Conservation (phyloP, 2,888 invertebrate species). For the Sminthurides aquaticus region DNA sequence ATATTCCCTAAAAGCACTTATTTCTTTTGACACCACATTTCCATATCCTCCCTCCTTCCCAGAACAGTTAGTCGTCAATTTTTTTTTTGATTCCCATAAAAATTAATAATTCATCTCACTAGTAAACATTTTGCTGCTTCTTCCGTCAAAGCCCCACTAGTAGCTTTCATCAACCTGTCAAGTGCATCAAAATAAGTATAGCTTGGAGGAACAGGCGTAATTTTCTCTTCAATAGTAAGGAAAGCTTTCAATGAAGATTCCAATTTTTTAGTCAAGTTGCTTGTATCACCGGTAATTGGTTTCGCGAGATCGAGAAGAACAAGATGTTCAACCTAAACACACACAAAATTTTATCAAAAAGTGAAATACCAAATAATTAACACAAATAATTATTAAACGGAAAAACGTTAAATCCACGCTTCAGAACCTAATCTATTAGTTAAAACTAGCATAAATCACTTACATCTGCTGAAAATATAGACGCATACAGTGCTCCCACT, state of each 20-base stretch:
- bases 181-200: slow-evolving; percentile 52
- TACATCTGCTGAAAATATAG: slow-evolving; percentile 32
- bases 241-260: slow-evolving; percentile 47
- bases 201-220: slow-evolving; percentile 43
- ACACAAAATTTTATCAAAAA: no score
- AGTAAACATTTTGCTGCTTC: slow-evolving; percentile 33
- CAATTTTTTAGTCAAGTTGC: slow-evolving; percentile 45
- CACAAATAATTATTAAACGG: not conserved
- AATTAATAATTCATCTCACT: no score
- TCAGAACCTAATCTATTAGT: no score
- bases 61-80: no score
- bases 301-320: slow-evolving; percentile 49
- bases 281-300: slow-evolving; percentile 41
- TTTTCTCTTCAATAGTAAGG: slow-evolving; percentile 45
- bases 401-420: no score
- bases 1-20: not conserved
- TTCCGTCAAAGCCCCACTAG: slow-evolving; percentile 25
- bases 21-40: no score
- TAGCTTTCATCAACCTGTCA: slow-evolving; percentile 41
- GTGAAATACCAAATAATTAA: not conserved
- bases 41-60: no score
- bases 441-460: not conserved
- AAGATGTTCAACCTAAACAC: slow-evolving; percentile 47
- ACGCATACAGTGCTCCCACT: slow-evolving; percentile 44
- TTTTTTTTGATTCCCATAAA: no score